Evolutionary conservation across 2,797 vertebrate genomes (phyloP).

Genomic region (Alfaro cultratus): DNA sequence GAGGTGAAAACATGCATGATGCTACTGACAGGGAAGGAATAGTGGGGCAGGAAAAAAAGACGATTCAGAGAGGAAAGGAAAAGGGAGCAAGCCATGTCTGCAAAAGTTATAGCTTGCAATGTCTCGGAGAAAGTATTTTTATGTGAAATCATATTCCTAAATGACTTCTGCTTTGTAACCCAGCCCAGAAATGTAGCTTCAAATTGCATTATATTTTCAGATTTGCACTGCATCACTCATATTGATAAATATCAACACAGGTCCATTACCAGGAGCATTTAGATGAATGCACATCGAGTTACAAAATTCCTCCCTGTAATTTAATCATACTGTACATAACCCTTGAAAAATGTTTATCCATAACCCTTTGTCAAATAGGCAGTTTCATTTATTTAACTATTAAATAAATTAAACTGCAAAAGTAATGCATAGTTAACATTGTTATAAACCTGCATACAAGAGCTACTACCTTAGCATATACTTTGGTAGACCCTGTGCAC

Average conservation of each 20-base stretch:
- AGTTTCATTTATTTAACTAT: neutral
- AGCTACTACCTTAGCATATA: constrained; percentile 25
- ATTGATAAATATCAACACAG: constrained; percentile 30
- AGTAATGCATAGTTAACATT: constrained; percentile 15
- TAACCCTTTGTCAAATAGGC: neutral
- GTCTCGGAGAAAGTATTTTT: constrained; percentile 46
- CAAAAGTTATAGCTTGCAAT: constrained; percentile 50
- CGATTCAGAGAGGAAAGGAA: constrained; percentile 32
- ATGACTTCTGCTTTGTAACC: constrained; percentile 56
- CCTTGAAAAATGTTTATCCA: constrained; percentile 1
- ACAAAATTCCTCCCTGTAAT: neutral
- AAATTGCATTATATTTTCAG: constrained; percentile 38
- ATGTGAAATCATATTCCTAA: constrained; percentile 56
- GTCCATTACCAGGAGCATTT: constrained; percentile 20
- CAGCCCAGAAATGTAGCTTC: constrained; percentile 18
- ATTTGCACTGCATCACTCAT: constrained; percentile 20
- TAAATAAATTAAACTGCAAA: neutral
- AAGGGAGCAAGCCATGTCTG: constrained; percentile 34
- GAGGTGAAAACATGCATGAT: constrained; percentile 79
- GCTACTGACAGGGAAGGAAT: constrained; percentile 60
- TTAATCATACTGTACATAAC: neutral
- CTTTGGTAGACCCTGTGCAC: constrained; percentile 52
- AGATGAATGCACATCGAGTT: constrained; percentile 18
- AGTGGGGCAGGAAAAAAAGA: constrained; percentile 28
- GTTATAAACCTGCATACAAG: constrained; percentile 17